Evolutionary conservation across 2,113 vertebrate species (phyloP).

Genomic region (Platysternon megacephalum): DNA sequence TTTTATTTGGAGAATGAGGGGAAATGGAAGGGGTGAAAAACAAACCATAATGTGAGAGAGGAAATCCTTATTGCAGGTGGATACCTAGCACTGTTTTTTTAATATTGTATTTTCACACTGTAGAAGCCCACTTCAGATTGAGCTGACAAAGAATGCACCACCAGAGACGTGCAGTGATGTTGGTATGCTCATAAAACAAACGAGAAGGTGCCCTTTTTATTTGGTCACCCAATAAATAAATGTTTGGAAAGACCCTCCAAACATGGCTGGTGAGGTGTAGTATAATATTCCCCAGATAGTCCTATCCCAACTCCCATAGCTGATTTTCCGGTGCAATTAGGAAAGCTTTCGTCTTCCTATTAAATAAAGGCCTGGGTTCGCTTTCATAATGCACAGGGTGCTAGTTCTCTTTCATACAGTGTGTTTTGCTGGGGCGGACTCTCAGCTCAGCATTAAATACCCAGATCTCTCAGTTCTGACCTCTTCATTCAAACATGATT

Average conservation of each 20-base stretch:
- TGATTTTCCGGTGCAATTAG: neutral
- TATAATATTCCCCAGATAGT: neutral
- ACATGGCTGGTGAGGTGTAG: neutral
- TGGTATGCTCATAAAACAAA: fast-evolving
- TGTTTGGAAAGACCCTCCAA: neutral
- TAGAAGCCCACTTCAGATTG: neutral
- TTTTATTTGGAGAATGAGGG: neutral
- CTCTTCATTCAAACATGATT: neutral
- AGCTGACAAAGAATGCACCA: neutral
- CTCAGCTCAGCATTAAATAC: neutral
- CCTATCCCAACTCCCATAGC: neutral
- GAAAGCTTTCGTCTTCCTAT: neutral
- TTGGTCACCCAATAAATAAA: neutral
- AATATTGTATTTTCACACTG: neutral
- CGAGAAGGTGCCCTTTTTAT: neutral
- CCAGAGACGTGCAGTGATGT: neutral
- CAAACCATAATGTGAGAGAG: neutral
- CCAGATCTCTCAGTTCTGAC: neutral
- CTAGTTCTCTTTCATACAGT: neutral
- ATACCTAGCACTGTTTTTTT: neutral
- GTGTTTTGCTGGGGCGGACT: neutral
- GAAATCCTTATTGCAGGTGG: neutral
- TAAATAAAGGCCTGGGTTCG: neutral
- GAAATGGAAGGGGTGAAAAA: neutral
- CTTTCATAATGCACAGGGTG: neutral